Percentiles rank a stretch among this genome's conserved stretches.
phyloP scores from a whole-genome alignment of 2,113 vertebrate genomes.

The Prolemur simus region DNA sequence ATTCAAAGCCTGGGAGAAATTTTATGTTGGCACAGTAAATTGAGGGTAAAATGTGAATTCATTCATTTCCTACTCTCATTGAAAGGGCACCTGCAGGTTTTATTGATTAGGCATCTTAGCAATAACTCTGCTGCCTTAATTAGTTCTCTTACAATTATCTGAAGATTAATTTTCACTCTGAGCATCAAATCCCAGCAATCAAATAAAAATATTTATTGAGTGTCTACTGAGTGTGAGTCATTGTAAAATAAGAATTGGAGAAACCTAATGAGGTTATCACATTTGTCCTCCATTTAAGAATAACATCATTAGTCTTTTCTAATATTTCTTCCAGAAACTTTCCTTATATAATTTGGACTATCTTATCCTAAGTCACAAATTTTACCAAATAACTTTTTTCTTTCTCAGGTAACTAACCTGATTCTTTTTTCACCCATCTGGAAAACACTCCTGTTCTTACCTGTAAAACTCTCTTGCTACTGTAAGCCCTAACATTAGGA shows the following conservation, averaged over 20 bases:
- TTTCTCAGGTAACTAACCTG: background rate
- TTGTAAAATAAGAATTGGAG: constrained; percentile 51
- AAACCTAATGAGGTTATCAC: constrained; percentile 16
- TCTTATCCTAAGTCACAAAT: background rate
- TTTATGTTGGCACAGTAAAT: constrained; percentile 17
- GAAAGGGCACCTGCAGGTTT: constrained; percentile 61
- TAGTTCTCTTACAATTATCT: constrained; percentile 64
- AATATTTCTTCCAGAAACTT: background rate
- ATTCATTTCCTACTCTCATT: constrained; percentile 43
- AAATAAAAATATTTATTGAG: constrained; percentile 72
- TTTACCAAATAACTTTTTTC: background rate
- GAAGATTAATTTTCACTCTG: constrained; percentile 63
- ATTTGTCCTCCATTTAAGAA: constrained; percentile 44
- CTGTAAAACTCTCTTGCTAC: background rate
- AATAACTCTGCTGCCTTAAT: constrained; percentile 64
- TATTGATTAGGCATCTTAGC: constrained; percentile 69
- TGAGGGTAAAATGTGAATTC: constrained; percentile 1
- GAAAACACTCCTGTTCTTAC: background rate
- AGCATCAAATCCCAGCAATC: constrained; percentile 54
- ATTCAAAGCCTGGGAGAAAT: constrained; percentile 50
- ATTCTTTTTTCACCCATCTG: background rate
- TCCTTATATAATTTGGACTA: background rate
- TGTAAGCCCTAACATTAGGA: background rate
- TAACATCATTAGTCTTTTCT: background rate
- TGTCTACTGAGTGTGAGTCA: background rate